A percentile compares a stretch with the other conserved stretches of the same genome.
Conservation (phyloP, 2,888 invertebrate genomes). For the Drosophila kambysellisi region DNA sequence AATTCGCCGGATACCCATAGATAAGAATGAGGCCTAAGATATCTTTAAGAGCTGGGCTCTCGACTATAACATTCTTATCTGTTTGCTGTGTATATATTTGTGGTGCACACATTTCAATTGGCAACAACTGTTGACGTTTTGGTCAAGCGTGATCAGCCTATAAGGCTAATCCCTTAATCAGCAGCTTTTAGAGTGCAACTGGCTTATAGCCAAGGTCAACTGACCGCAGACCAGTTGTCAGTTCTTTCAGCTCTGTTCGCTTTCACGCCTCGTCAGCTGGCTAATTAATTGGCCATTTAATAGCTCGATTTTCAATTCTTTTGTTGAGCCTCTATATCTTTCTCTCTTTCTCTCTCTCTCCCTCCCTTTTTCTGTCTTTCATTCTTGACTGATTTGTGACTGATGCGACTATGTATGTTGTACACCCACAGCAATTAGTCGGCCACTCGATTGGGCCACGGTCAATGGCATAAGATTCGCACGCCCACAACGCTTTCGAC, state of each 20-base stretch:
- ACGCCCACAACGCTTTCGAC: conserved; percentile 63
- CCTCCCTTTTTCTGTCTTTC: neutral
- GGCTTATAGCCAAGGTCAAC: conserved; percentile 71
- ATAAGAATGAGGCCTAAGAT: too few relatives aligned
- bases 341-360: neutral
- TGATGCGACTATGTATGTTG: conserved; percentile 53
- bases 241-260: conserved; percentile 1
- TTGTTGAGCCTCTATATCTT: neutral
- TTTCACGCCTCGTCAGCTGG: conserved; percentile 38
- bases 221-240: conserved; percentile 10
- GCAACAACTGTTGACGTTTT: conserved; percentile 23
- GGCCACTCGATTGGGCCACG: conserved; percentile 52
- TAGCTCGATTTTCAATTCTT: conserved; percentile 65
- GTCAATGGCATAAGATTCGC: conserved; percentile 73
- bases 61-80: too few relatives aligned
- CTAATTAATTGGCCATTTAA: conserved; percentile 80
- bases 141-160: conserved; percentile 23
- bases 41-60: too few relatives aligned
- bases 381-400: conserved; percentile 51
- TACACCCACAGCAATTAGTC: conserved; percentile 74
- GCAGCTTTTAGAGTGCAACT: conserved; percentile 42
- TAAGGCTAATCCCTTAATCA: conserved; percentile 76
- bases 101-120: conserved; percentile 60
- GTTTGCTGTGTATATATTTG: neutral
- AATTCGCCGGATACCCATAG: too few relatives aligned